Evolutionary conservation across 1,140 invertebrate species (phyloP).

Genomic region (Scaptomyza pallida): DNA sequence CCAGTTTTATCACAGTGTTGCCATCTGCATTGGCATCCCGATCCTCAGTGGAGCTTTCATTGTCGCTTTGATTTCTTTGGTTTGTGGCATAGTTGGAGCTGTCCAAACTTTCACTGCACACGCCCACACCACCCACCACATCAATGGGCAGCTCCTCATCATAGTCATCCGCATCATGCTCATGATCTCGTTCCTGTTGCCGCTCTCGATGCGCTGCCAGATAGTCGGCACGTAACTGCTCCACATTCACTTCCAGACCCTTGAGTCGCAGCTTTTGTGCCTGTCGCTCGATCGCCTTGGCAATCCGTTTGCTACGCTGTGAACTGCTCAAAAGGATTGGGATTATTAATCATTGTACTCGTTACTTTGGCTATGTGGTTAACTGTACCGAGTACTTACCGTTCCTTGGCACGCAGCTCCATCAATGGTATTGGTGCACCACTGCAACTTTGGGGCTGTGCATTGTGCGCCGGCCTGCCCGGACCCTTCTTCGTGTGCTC

Average conservation of each 20-base stretch:
- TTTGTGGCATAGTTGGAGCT: conserved; percentile 85
- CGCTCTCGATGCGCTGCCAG: conserved; percentile 87
- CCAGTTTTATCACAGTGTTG: conserved; percentile 46
- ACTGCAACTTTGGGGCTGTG: conserved; percentile 98
- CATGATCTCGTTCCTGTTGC: conserved; percentile 86
- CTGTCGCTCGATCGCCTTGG: conserved; percentile 96
- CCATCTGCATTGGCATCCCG: background rate
- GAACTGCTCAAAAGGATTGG: conserved; percentile 85
- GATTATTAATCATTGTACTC: background rate
- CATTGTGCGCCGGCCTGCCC: conserved; percentile 98
- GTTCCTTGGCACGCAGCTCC: conserved; percentile 95
- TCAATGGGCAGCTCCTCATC: conserved; percentile 85
- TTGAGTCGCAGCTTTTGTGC: conserved; percentile 94
- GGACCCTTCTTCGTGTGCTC: conserved; percentile 99
- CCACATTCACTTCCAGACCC: conserved; percentile 93
- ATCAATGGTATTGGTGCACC: conserved; percentile 98
- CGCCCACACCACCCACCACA: conserved; percentile 84
- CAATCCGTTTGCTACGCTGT: conserved; percentile 93
- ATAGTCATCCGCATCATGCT: conserved; percentile 81
- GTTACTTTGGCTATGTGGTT: background rate
- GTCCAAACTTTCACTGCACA: conserved; percentile 85
- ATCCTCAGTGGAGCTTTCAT: conserved; percentile 85
- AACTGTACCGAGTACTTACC: conserved; percentile 80
- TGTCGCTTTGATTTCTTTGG: conserved; percentile 35
- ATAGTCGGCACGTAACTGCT: conserved; percentile 92